Base-by-base conservation (phyloP, 1,140 invertebrate species). In the Lasioglossum albipes region DNA sequence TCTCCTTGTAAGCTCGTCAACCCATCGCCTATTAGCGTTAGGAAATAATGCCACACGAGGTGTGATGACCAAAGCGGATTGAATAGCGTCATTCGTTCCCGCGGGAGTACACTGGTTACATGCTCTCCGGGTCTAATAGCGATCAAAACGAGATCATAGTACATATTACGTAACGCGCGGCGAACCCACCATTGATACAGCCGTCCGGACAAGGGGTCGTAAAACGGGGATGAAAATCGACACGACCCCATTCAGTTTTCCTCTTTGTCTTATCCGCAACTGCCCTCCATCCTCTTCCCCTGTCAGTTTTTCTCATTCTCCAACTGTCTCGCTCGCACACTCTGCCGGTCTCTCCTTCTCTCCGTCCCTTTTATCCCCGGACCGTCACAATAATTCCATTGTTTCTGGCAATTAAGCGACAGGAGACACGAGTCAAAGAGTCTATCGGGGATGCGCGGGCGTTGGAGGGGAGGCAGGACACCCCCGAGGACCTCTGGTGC, bases 321-420 rank as follows among this genome's bases (percentile, higher is more conserved):
- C 16, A 5, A 12, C 49, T 52, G 10, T 13, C 13, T 52, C 12
- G 12, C 13, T 52, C 49, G n/a, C n/a, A 13, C 49, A 10, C 49
- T 16, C 18, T 20, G 13, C 52, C 52, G 2, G 13, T 6, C 16
- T 54, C 52, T 18, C 18, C 12, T 18, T 18, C 13, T 12, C 42
- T 54, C 61, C 18, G 52, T 59, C 10, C 20, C 77, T 64, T 74
- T 74, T 66, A 65, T 74, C 59, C 74, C 22, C 16, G n/a, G 16
- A 12, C 42, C 68, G 36, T 61, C 54, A 83, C 85, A 87, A 87
- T 87, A 87, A 87, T 87, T 69, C 74, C 42, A 87, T 87, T 87
- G 85, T 86, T 86, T 86, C 74, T 71, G 49, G 74, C 85, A 86
- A 87, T 87, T 86, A 86, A 86, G 74, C 77, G 69, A 83, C 80